Percentiles rank a stretch among this genome's conserved stretches.
Conservation (phyloP, 2,797 vertebrate species). For the Agapornis canus region DNA sequence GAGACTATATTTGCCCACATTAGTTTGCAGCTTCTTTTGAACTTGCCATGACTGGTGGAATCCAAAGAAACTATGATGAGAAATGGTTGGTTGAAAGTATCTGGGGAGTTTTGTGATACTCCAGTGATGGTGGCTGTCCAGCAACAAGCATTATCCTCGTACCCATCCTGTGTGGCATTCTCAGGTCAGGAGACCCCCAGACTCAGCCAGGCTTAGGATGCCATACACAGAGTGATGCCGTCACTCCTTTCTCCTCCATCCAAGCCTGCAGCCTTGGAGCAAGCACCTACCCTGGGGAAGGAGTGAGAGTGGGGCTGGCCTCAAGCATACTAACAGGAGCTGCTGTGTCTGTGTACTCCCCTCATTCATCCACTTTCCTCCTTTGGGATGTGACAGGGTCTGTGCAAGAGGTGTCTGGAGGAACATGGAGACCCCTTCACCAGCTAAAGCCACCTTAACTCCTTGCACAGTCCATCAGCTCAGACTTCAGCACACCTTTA, state of each 20-base stretch:
- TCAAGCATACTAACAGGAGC: accelerated
- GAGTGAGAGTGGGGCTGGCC: accelerated
- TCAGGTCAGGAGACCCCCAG: neutral
- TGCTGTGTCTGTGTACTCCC: neutral
- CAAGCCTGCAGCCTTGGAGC: neutral
- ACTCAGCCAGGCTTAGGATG: neutral
- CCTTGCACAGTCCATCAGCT: neutral
- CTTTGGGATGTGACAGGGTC: neutral
- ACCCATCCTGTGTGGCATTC: neutral
- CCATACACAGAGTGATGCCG: accelerated
- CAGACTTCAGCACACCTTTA: neutral
- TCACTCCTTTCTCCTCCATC: neutral
- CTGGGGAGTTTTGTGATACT: neutral
- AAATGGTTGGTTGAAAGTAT: neutral
- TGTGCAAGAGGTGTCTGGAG: neutral
- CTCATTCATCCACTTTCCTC: neutral
- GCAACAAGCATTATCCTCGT: neutral
- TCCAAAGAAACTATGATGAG: neutral
- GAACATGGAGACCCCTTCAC: neutral
- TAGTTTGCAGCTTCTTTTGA: neutral
- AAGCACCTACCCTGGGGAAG: accelerated
- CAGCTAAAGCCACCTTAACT: neutral
- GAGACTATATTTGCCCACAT: neutral
- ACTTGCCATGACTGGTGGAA: neutral
- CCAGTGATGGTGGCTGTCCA: neutral